Evolutionary conservation across 2,888 invertebrate genomes (phyloP), one percentile per base, ranked within the genome.

Genomic region (Sinhomidia bicolor): DNA sequence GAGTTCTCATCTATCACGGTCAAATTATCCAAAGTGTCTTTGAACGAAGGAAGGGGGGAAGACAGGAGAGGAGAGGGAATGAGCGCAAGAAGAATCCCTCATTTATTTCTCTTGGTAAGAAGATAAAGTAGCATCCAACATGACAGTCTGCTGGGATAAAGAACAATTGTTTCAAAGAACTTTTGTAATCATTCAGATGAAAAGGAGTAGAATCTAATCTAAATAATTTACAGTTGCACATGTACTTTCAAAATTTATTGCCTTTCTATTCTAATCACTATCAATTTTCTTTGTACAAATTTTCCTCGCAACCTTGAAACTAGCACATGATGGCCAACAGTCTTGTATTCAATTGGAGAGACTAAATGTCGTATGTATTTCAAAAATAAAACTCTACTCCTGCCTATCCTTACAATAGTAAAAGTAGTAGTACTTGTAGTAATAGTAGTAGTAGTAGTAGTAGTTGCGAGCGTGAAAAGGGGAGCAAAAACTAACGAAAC

Each of bases 21-120:
- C 76, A 76, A 51, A 76, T 76, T 76, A 76, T 76, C 51, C n/a
- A 12, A 51, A 76, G 76, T 76, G 76, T n/a, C 41, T 81, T n/a
- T 17, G 57, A 79, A 57, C n/a, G 60, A 4, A 4, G 79, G n/a
- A 36, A 23, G n/a, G n/a, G n/a, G n/a, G n/a, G n/a, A n/a, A 26
- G 6, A 20, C 57, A n/a, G 1, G n/a, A n/a, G n/a, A 23, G 20
- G 41, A 29, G 14, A 65, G 26, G 26, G 29, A 62, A 29, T 20
- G 68, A 29, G 23, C n/a, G 5, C 10, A 29, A 62, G 29, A 23
- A 44, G 71, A 41, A 71, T 71, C 71, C 12, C 23, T 71, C 71
- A 71, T 71, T 71, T 17, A 17, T 71, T 71, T 17, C 17, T 12
- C 17, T 68, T 68, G 7, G 17, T 20, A 2, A 29, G 23, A 10